Conservation (phyloP, 1,140 invertebrate genomes). For the Gonatopus flavifemur region DNA sequence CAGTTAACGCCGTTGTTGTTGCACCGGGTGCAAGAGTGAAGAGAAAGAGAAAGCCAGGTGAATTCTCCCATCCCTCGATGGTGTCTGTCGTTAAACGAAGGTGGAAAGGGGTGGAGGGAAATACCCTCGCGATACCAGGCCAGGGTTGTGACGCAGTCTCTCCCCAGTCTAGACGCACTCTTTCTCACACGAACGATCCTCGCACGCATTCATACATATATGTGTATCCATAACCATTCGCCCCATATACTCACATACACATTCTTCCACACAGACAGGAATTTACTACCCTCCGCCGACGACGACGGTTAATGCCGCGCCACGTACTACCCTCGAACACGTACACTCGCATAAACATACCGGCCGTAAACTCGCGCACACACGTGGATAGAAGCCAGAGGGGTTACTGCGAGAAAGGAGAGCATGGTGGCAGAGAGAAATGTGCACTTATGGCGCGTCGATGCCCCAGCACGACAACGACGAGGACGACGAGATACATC, state of each 20-base stretch:
- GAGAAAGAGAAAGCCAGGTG: conserved; percentile 22
- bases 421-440: no score
- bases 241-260: conserved; percentile 30
- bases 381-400: conserved; percentile 28
- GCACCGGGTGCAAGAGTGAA: conserved; percentile 20
- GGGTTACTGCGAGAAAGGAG: no score
- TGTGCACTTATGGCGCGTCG: no score
- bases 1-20: conserved; percentile 35
- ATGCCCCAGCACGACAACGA: no score
- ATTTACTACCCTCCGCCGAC: conserved; percentile 46
- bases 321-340: conserved; percentile 37
- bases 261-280: conserved; percentile 45
- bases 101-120: neutral
- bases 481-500: no score
- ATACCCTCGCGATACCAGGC: conserved; percentile 37
- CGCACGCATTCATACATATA: conserved; percentile 11
- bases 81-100: conserved; percentile 44
- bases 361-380: conserved; percentile 48
- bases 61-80: conserved; percentile 42
- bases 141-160: conserved; percentile 53
- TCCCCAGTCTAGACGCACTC: conserved; percentile 53
- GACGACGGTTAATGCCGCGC: conserved; percentile 44
- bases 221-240: conserved; percentile 29
- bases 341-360: conserved; percentile 39
- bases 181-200: conserved; percentile 13